Evolutionary conservation across 2,113 vertebrate genomes (phyloP), one percentile per base, ranked within the genome.

Genomic region (Columbina picui): DNA sequence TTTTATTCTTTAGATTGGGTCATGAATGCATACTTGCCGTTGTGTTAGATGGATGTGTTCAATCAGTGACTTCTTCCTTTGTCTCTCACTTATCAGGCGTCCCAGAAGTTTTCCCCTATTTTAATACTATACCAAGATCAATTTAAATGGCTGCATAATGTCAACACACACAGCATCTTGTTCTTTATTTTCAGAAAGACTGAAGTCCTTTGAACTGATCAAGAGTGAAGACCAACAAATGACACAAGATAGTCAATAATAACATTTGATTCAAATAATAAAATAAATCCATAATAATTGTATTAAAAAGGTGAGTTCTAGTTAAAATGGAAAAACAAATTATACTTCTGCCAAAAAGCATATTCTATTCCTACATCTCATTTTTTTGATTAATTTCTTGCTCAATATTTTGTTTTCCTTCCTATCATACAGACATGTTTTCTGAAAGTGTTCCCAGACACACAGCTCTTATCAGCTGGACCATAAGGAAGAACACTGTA

Each of bases 401-500:
- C 8, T 10, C 25, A 60, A 18, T 22, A 16, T 59, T 57, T 55
- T 80, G 19, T 55, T 77, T 80, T 17, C 23, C 17, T 79, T 67
- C 6, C 47, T 53, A 5, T 50, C 30, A 49, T 18, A 32, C 10
- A 79, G 60, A 30, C 3, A 47, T 22, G 25, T 29, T 56, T 39
- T 27, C 53, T 21, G 12, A 7, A 63, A 39, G 17, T 12, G 26
- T 1, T 85, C 57, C 57, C n/a, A 79, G 19, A 5, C 5, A 79
- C 30, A 0, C 41, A 32, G 64, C 15, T 38, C 36, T 64, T 17
- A 2, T 0, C 67, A 84, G 19, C 59, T 55, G 59, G 23, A 38
- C 19, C 52, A 0, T 2, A 15, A n/a, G 8, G 25, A 14, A 63
- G 14, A 65, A 22, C 6, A 10, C 0, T 7, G 1, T 0, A 29